phyloP scores from a whole-genome alignment of 2,113 vertebrate genomes.

The Manacus vitellinus region DNA sequence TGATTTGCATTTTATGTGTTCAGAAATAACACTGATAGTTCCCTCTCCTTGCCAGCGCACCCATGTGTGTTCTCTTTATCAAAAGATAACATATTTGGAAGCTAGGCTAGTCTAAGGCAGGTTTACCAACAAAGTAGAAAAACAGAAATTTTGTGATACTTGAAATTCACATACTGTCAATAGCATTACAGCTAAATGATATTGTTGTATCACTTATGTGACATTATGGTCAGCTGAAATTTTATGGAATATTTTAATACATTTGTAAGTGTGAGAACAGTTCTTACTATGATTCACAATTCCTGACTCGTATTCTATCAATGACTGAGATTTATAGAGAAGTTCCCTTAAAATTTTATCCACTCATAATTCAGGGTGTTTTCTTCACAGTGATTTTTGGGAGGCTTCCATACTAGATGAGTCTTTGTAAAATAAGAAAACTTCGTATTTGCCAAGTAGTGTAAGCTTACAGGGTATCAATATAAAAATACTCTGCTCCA shows the following conservation, averaged over 20 bases:
- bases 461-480: conserved; percentile 59
- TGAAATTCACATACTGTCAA: neutral
- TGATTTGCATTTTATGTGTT: neutral
- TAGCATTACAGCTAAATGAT: neutral
- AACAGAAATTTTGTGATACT: neutral
- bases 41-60: neutral
- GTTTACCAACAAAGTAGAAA: neutral
- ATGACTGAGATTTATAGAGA: neutral
- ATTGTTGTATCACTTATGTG: neutral
- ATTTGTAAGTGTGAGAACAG: neutral
- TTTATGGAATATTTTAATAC: neutral
- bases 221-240: neutral
- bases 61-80: neutral
- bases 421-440: conserved; percentile 39
- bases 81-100: neutral
- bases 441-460: conserved; percentile 55
- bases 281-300: neutral
- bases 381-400: conserved; percentile 10
- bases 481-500: conserved; percentile 69
- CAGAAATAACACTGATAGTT: neutral
- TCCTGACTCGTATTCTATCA: neutral
- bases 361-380: neutral
- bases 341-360: neutral
- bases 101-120: neutral
- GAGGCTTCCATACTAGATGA: conserved; percentile 32